phyloP scores from a whole-genome alignment of 2,797 vertebrate genomes.

The Falco concolor region DNA sequence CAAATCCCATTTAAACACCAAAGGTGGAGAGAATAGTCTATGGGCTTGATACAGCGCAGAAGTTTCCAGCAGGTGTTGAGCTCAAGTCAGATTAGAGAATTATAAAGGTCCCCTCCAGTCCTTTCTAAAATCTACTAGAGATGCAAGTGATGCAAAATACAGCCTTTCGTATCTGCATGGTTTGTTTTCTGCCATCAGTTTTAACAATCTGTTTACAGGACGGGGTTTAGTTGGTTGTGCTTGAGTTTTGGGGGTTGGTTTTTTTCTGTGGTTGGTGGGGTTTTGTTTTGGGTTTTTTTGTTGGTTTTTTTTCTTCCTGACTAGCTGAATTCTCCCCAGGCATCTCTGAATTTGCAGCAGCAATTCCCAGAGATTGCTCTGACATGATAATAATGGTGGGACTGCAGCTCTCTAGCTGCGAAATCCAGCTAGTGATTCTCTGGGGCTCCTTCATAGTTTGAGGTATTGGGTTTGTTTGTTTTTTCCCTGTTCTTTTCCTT shows the following conservation, averaged over 20 bases:
- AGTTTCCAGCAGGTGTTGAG: background rate
- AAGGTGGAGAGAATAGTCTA: background rate
- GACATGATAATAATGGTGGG: background rate
- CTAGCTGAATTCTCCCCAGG: slow-evolving; percentile 44
- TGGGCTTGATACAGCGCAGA: background rate
- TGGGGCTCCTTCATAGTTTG: background rate
- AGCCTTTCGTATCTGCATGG: background rate
- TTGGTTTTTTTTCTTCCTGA: background rate
- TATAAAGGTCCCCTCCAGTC: background rate
- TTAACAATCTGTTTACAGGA: slow-evolving; percentile 34
- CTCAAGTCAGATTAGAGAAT: background rate
- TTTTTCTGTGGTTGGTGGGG: background rate
- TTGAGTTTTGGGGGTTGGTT: background rate
- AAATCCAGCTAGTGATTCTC: slow-evolving; percentile 38
- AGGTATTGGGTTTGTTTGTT: background rate
- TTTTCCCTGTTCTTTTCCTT: background rate
- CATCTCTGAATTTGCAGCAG: slow-evolving; percentile 21
- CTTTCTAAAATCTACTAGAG: background rate
- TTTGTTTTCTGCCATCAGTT: slow-evolving; percentile 3
- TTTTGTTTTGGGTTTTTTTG: too few species aligned
- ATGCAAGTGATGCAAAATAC: background rate
- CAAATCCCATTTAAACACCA: background rate
- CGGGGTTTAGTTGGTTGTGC: background rate
- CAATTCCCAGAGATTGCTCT: slow-evolving; percentile 50
- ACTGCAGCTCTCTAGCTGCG: background rate